A percentile compares a stretch with the other conserved stretches of the same genome.
These are phyloP conservation scores for Cotesia congregata DNA, from an alignment of 2,888 invertebrate species.

Conservation along the genomic window DNA sequence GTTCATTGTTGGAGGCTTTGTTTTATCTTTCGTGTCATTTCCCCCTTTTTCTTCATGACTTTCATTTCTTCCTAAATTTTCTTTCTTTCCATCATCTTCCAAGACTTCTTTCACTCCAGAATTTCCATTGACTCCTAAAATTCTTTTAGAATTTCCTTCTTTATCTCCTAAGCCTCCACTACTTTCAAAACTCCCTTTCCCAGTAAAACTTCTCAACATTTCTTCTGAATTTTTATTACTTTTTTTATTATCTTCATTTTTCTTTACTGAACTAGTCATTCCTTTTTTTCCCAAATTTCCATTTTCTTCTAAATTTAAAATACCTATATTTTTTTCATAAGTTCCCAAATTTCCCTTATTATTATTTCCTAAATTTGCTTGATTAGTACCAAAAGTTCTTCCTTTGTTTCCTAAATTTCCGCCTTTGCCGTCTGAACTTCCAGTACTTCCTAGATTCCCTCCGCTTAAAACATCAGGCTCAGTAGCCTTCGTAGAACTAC, in stretches of 20 bases:
- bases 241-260: neutral
- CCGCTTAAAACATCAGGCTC: neutral
- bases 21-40: constrained; percentile 35
- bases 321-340: no score
- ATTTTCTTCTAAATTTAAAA: no score
- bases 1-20: constrained; percentile 59
- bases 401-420: neutral
- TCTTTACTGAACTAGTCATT: no score
- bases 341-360: no score
- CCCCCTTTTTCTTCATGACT: neutral
- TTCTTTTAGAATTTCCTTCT: neutral
- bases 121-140: neutral
- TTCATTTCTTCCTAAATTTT: neutral
- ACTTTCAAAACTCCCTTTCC: neutral
- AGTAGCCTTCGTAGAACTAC: constrained; percentile 65
- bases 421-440: neutral
- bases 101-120: neutral
- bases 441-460: neutral
- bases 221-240: neutral
- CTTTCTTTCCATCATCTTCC: neutral
- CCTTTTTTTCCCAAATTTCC: no score
- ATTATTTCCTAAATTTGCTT: neutral
- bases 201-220: neutral
- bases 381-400: neutral
- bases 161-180: neutral